Conservation (phyloP, 2,113 vertebrate genomes). For the Rattus rattus region DNA sequence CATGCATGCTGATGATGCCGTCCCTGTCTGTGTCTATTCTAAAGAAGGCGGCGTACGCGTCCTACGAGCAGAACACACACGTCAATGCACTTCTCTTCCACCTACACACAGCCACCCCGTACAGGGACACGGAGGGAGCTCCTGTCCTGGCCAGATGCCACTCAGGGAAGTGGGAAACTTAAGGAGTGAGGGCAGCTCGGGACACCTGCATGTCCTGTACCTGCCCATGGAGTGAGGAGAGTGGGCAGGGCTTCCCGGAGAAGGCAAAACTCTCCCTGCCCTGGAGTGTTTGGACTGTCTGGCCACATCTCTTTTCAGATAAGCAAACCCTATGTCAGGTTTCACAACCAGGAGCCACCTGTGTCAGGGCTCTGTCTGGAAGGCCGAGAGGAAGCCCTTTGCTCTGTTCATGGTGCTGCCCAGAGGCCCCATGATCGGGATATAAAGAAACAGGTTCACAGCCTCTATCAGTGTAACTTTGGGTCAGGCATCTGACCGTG, state of each 20-base stretch:
- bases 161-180: not conserved
- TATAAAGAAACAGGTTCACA: not conserved
- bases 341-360: accelerated
- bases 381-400: no score
- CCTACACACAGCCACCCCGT: no score
- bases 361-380: no score
- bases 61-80: conserved; percentile 74
- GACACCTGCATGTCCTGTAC: accelerated
- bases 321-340: accelerated
- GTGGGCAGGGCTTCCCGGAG: not conserved
- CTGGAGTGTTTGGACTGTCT: not conserved
- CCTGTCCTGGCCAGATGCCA: no score
- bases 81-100: not conserved
- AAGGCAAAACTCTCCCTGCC: not conserved
- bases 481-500: not conserved
- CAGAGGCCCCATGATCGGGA: not conserved
- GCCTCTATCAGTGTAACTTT: not conserved
- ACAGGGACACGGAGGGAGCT: no score
- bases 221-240: accelerated
- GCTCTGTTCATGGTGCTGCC: accelerated
- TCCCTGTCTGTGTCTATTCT: conserved; percentile 84
- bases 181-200: not conserved
- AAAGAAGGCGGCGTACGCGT: conserved; percentile 85
- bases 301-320: not conserved
- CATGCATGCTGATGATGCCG: conserved; percentile 77